Conservation (phyloP, 2,797 vertebrate genomes). For the Tenualosa ilisha region DNA sequence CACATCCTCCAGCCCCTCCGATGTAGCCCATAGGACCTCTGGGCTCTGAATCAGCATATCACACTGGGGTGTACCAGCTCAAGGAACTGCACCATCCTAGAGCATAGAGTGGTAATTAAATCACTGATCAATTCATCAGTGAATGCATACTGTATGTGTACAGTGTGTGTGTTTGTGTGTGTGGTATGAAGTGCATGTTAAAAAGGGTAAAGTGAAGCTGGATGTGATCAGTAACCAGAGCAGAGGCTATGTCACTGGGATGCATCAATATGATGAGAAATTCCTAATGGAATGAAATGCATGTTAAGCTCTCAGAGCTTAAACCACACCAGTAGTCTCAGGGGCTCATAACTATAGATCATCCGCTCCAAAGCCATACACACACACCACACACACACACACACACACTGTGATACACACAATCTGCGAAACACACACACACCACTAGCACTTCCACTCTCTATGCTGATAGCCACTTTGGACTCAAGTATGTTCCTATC, state of each 20-base stretch:
- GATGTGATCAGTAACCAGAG: neutral
- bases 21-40: no score
- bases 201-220: neutral
- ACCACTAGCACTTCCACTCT: no score
- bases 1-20: neutral
- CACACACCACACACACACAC: no score
- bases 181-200: neutral
- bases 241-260: neutral
- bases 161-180: no score
- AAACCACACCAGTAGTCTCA: neutral
- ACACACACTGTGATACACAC: no score
- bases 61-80: neutral
- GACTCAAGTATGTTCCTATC: no score
- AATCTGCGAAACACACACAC: no score
- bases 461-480: no score
- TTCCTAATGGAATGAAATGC: constrained; percentile 14
- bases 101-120: neutral
- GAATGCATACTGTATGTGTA: neutral
- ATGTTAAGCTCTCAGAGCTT: neutral
- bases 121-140: neutral
- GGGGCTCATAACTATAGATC: neutral
- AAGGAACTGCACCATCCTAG: neutral
- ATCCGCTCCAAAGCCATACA: neutral
- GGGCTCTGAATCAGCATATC: neutral
- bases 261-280: constrained; percentile 15